These are phyloP conservation scores for Psammodynastes pulverulentus DNA, from an alignment of 2,113 vertebrate species.

Conservation along the genomic window DNA sequence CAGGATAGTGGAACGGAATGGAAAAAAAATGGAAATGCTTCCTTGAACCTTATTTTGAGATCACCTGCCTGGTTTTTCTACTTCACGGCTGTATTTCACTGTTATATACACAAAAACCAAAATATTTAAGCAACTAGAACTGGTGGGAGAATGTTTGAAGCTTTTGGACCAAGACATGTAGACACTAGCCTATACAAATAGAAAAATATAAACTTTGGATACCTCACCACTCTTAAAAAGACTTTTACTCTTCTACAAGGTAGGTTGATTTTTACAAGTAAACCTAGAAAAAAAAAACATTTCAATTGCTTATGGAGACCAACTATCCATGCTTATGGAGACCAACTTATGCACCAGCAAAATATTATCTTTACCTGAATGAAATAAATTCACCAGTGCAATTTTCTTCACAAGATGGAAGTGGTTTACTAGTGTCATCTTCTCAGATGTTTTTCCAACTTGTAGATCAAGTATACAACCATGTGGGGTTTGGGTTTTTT, in stretches of 20 bases:
- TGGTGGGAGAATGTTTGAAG: background rate
- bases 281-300: background rate
- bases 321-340: background rate
- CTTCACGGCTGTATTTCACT: background rate
- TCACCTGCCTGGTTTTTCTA: background rate
- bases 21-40: background rate
- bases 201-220: background rate
- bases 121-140: background rate
- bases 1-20: background rate
- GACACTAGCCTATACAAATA: background rate
- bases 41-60: background rate
- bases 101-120: background rate
- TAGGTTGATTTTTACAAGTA: background rate
- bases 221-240: background rate
- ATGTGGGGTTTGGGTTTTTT: background rate
- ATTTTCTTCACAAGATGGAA: background rate
- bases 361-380: background rate
- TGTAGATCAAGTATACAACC: background rate
- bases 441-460: background rate
- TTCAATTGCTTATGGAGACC: background rate
- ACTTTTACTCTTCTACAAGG: background rate
- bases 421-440: background rate
- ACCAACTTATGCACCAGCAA: background rate
- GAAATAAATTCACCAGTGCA: background rate
- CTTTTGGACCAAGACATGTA: too few species aligned